phyloP scores from a whole-genome alignment of 2,888 invertebrate species.

The Sialis fuliginosa region DNA sequence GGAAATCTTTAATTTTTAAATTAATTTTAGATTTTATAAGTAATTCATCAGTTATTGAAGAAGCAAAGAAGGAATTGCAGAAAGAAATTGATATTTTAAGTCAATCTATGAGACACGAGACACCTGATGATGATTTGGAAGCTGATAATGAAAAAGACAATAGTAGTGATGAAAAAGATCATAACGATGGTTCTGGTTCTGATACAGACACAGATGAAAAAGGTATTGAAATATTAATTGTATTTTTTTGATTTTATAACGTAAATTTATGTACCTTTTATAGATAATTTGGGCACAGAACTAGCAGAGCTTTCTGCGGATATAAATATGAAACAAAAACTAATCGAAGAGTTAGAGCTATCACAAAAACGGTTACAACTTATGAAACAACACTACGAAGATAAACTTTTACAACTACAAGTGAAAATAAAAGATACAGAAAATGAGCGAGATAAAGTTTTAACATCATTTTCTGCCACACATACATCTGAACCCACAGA shows the following conservation, averaged over 20 bases:
- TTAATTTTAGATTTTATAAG: constrained; percentile 10
- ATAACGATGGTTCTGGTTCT: constrained; percentile 31
- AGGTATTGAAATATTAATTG: constrained; percentile 17
- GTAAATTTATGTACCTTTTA: constrained; percentile 9
- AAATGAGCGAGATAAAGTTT: constrained; percentile 77
- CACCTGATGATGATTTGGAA: constrained; percentile 36
- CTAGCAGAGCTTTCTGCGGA: constrained; percentile 80
- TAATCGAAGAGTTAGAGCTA: constrained; percentile 84
- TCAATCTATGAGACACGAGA: constrained; percentile 24
- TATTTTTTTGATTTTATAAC: not conserved
- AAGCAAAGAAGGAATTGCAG: constrained; percentile 66
- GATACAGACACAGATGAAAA: constrained; percentile 44
- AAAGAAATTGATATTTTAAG: constrained; percentile 36
- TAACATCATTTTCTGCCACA: constrained; percentile 22
- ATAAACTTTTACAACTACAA: constrained; percentile 68
- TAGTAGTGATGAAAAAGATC: constrained; percentile 36
- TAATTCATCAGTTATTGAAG: constrained; percentile 41
- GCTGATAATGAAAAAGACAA: constrained; percentile 37
- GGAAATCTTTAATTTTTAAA: no score
- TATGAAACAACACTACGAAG: constrained; percentile 82
- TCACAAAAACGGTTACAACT: constrained; percentile 73
- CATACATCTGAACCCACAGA: constrained; percentile 34
- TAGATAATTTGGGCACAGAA: constrained; percentile 54
- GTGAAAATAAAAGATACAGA: constrained; percentile 74
- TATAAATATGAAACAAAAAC: constrained; percentile 83